Conservation (phyloP, 2,113 vertebrate species). For the Tetraodon nigroviridis region DNA sequence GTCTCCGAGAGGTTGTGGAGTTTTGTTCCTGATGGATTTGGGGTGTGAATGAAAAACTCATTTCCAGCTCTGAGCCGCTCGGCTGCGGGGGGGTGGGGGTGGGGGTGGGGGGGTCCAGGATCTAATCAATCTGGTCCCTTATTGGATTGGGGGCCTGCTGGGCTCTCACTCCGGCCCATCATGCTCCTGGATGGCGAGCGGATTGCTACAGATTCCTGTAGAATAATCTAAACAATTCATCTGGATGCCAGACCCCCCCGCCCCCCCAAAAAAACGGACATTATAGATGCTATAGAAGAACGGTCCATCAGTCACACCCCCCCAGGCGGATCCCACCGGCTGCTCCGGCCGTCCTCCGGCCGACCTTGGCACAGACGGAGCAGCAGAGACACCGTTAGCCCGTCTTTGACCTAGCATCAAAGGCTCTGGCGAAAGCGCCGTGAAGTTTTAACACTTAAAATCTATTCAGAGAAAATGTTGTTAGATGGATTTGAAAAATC, state of each 20-base stretch:
- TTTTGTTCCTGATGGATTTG: conserved; percentile 49
- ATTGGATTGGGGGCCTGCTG: conserved; percentile 53
- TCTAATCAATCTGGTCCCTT: conserved; percentile 59
- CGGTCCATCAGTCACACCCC: conserved; percentile 33
- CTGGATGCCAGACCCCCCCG: not conserved
- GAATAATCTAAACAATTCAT: conserved; percentile 17
- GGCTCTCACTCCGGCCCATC: conserved; percentile 56
- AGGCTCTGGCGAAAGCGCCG: not conserved
- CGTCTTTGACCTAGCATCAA: not conserved
- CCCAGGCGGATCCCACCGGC: conserved; percentile 41
- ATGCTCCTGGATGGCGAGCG: conserved; percentile 29
- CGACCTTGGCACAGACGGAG: conserved; percentile 3
- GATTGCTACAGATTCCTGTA: conserved; percentile 1
- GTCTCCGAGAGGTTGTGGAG: conserved; percentile 28
- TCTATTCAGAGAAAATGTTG: too few relatives aligned
- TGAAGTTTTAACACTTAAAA: too few relatives aligned
- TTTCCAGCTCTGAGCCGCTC: conserved; percentile 60
- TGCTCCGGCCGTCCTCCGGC: conserved; percentile 30
- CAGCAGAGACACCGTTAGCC: not conserved
- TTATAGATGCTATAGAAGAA: too few relatives aligned
- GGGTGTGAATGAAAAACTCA: conserved; percentile 71
- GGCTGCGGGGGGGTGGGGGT: conserved; percentile 32
- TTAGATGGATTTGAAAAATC: too few relatives aligned
- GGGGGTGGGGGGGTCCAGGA: conserved; percentile 41
- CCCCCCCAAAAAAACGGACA: not conserved